Percentiles rank a stretch among this genome's conserved stretches.
Conservation (phyloP, 1,140 invertebrate species). For the Lepidurus couesii region DNA sequence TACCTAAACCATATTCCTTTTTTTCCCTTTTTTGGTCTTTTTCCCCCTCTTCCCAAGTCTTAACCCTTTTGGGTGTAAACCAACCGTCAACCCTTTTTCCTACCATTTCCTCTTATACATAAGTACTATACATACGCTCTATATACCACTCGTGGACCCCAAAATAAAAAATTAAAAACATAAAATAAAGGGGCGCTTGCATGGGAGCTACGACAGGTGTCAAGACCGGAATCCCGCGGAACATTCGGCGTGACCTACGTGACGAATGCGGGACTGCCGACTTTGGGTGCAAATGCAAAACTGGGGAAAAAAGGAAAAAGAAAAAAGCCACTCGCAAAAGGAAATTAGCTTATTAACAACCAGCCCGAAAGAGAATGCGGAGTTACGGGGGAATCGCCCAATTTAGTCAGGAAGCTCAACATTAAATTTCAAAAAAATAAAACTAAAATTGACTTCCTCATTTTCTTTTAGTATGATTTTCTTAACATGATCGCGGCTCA, state of each 20-base stretch:
- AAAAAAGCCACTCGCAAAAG: neutral
- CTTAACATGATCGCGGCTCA: neutral
- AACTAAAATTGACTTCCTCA: neutral
- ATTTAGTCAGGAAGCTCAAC: neutral
- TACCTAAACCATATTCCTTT: neutral
- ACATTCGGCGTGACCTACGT: neutral
- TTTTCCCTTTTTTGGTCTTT: neutral
- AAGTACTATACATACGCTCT: neutral
- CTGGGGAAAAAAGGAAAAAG: neutral
- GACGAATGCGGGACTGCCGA: neutral
- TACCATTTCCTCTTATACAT: neutral
- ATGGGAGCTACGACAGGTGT: conserved; percentile 13
- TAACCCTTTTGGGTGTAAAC: neutral
- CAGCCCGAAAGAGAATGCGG: neutral
- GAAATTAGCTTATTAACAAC: conserved; percentile 15
- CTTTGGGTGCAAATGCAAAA: neutral
- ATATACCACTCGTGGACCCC: no score
- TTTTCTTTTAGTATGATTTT: neutral
- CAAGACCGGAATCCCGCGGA: conserved; percentile 20
- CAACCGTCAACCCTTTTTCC: neutral
- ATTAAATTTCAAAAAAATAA: neutral
- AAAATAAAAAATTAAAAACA: no score
- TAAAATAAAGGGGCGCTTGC: neutral
- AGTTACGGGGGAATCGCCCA: neutral
- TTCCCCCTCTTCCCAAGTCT: neutral